Conservation (phyloP, 2,113 vertebrate species). For the Hiodon tergisus region DNA sequence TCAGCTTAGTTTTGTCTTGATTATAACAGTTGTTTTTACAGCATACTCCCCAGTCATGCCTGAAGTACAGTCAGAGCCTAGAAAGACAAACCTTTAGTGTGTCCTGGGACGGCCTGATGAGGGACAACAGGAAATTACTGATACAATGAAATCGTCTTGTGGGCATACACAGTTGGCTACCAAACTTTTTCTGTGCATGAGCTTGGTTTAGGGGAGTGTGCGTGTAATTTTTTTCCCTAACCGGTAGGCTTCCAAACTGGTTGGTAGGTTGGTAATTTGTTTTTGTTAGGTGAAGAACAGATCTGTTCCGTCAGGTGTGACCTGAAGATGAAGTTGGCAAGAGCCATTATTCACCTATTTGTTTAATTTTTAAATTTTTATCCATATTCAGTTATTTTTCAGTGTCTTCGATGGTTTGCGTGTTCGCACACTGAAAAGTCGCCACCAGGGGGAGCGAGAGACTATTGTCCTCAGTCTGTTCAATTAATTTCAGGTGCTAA, state of each 20-base stretch:
- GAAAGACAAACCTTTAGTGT: background rate
- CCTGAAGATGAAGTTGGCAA: too few species aligned
- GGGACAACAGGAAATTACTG: too few species aligned
- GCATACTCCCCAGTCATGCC: background rate
- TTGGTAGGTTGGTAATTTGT: too few species aligned
- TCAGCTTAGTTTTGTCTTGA: constrained; percentile 18
- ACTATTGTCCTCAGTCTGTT: background rate
- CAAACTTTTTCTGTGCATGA: too few species aligned
- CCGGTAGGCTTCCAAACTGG: too few species aligned
- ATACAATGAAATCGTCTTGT: too few species aligned
- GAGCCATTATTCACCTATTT: too few species aligned
- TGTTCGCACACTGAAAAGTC: background rate
- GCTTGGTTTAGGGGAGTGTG: too few species aligned
- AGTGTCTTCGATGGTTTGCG: background rate
- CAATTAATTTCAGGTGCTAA: background rate
- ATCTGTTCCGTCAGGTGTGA: too few species aligned
- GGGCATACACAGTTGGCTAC: too few species aligned
- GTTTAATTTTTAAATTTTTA: background rate
- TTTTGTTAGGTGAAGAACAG: too few species aligned
- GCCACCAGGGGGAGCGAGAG: constrained; percentile 7
- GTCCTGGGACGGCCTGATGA: background rate
- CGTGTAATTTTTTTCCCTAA: too few species aligned
- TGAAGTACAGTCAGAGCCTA: background rate
- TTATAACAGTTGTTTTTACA: constrained; percentile 7
- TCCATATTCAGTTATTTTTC: background rate